Conservation (phyloP, 2,113 vertebrate species). For the Phocoena phocoena region DNA sequence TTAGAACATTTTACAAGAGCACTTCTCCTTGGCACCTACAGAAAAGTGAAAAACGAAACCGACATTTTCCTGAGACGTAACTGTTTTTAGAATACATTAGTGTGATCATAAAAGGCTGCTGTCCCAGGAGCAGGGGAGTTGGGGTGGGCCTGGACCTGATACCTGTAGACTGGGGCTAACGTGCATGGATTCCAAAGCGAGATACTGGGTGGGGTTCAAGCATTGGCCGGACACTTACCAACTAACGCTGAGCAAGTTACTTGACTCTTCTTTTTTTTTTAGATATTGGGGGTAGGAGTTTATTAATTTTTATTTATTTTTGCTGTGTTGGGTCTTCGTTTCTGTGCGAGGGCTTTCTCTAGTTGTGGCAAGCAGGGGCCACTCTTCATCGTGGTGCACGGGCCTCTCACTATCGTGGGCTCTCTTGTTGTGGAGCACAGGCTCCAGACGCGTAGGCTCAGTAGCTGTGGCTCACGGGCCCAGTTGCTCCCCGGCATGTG, state of each 20-base stretch:
- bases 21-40: not conserved
- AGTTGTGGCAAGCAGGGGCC: too few species aligned
- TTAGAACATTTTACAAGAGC: not conserved
- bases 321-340: too few species aligned
- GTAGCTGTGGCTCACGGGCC: too few species aligned
- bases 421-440: too few species aligned
- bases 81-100: conserved; percentile 60
- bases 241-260: not conserved
- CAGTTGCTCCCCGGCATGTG: too few species aligned
- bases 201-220: not conserved
- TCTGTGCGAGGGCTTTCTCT: too few species aligned
- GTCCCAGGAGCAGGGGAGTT: not conserved
- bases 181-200: not conserved
- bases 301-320: too few species aligned
- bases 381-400: too few species aligned
- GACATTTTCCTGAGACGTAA: conserved; percentile 33
- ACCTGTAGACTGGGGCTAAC: not conserved
- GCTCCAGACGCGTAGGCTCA: too few species aligned
- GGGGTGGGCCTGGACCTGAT: not conserved
- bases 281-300: too few species aligned
- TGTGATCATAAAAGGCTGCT: conserved; percentile 18
- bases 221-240: not conserved
- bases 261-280: not conserved
- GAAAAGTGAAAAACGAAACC: conserved; percentile 20
- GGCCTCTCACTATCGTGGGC: too few species aligned